These are phyloP conservation scores for Irena cyanogastra DNA, from an alignment of 2,113 vertebrate genomes.

Conservation along the genomic window DNA sequence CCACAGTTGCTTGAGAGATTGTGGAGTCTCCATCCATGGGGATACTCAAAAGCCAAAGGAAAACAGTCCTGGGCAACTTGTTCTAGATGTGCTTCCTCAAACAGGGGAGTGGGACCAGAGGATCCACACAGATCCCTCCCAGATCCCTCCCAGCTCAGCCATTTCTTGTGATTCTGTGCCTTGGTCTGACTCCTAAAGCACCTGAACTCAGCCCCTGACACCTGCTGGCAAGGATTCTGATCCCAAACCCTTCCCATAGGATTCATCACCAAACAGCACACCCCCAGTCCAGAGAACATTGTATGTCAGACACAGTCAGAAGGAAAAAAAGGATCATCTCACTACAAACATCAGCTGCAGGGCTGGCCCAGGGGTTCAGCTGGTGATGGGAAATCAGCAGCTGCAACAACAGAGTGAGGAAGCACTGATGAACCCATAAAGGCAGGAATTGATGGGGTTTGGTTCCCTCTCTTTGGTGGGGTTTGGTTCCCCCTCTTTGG, in stretches of 20 bases:
- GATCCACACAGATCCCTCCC: neutral
- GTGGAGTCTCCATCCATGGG: neutral
- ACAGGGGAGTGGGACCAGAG: neutral
- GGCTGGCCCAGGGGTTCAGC: neutral
- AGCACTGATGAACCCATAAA: neutral
- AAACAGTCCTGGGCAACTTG: neutral
- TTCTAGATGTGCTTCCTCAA: neutral
- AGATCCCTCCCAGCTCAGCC: neutral
- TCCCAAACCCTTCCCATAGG: neutral
- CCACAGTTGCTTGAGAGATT: neutral
- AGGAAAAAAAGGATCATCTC: neutral
- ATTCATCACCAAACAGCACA: neutral
- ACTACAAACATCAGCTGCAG: neutral
- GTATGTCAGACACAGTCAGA: neutral
- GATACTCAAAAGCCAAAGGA: neutral
- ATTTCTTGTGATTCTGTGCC: neutral
- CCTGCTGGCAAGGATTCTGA: neutral
- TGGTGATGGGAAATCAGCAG: neutral
- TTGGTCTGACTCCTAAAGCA: neutral
- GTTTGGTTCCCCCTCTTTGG: neutral
- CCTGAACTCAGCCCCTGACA: neutral
- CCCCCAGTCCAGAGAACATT: too few relatives aligned
- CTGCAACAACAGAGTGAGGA: neutral
- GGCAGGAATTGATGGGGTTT: neutral
- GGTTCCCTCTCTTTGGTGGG: neutral